phyloP scores from a whole-genome alignment of 2,113 vertebrate species.

The Microcebus griseorufus region DNA sequence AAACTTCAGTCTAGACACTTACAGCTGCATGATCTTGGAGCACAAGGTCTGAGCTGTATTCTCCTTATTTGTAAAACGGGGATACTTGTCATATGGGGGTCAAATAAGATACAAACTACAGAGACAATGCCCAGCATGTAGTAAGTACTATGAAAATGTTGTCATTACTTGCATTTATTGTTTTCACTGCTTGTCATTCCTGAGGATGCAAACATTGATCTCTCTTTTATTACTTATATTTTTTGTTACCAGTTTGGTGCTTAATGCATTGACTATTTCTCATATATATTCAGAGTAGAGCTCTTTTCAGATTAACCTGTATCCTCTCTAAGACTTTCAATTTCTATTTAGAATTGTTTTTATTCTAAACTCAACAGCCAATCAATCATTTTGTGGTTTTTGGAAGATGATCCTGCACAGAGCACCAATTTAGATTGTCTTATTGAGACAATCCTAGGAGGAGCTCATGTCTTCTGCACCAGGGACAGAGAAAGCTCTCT shows the following conservation, averaged over 20 bases:
- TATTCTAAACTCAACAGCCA: not conserved
- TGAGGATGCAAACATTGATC: not conserved
- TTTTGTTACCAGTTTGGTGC: not conserved
- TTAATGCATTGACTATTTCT: not conserved
- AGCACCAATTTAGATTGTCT: not conserved
- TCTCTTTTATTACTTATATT: not conserved
- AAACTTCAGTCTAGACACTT: not conserved
- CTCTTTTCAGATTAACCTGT: not conserved
- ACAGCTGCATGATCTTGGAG: not conserved
- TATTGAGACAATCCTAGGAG: not conserved
- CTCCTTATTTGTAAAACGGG: not conserved
- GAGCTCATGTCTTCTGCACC: not conserved
- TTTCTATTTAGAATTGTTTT: slow-evolving; percentile 35
- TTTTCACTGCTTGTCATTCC: not conserved
- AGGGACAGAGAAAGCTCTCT: not conserved
- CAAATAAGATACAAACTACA: not conserved
- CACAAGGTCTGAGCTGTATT: not conserved
- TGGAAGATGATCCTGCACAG: not conserved
- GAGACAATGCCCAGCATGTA: not conserved
- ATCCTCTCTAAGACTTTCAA: not conserved
- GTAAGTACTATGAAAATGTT: not conserved
- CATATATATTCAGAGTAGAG: not conserved
- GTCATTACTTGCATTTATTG: not conserved
- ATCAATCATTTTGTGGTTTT: not conserved
- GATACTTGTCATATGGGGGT: not conserved